These are phyloP conservation scores for Sympetrum striolatum DNA, from an alignment of 2,888 invertebrate species.

Conservation along the genomic window DNA sequence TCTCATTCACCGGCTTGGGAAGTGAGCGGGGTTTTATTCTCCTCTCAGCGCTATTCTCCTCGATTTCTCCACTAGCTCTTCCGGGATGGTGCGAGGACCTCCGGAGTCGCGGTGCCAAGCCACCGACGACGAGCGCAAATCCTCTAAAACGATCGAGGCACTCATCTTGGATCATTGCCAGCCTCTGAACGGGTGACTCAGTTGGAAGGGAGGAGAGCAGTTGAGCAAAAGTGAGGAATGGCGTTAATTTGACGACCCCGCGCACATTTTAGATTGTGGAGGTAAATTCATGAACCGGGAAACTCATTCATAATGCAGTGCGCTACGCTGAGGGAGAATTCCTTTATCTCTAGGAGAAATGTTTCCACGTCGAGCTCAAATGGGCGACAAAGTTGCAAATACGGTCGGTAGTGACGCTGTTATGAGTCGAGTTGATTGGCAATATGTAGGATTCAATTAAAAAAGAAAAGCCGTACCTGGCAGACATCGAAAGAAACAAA, in stretches of 20 bases:
- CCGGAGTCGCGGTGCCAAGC: not conserved
- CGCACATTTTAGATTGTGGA: not conserved
- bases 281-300: not conserved
- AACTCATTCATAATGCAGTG: not conserved
- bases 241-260: not conserved
- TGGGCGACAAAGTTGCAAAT: no score
- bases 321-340: not conserved
- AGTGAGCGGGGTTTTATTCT: not conserved
- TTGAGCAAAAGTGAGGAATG: not conserved
- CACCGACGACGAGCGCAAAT: not conserved
- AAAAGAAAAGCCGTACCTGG: no score
- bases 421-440: no score
- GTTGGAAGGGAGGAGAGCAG: not conserved
- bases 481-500: no score
- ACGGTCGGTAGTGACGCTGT: no score
- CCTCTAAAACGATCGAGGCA: not conserved
- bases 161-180: conserved; percentile 9
- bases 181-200: not conserved
- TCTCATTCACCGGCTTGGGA: not conserved
- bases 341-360: not conserved
- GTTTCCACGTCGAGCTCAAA: not conserved
- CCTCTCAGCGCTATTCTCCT: not conserved
- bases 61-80: not conserved
- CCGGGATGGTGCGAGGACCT: conserved; percentile 25
- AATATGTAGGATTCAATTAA: no score